Evolutionary conservation across 2,888 invertebrate genomes (phyloP).

Genomic region (Megamerina dolium): DNA sequence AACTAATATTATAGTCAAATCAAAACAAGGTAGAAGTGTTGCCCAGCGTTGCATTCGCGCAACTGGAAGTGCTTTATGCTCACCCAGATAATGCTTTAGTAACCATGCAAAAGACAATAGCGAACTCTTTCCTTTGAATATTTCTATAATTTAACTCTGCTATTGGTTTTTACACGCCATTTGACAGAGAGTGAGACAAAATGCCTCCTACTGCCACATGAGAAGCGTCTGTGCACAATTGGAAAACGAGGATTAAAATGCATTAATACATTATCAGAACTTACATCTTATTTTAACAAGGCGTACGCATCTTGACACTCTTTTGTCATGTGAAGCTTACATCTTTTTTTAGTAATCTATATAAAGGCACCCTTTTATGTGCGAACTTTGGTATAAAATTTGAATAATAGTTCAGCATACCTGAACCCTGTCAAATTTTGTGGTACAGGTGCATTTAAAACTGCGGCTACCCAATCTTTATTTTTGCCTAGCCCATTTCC

Average conservation of each 20-base stretch:
- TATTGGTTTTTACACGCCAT: too few species aligned
- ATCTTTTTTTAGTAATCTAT: slow-evolving; percentile 11
- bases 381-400: slow-evolving; percentile 15
- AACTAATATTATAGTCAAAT: too few species aligned
- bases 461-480: slow-evolving; percentile 17
- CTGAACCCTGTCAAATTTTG: slow-evolving; percentile 6
- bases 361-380: slow-evolving; percentile 20
- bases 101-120: too few species aligned
- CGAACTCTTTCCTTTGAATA: too few species aligned
- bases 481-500: slow-evolving; percentile 16
- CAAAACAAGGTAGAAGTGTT: too few species aligned
- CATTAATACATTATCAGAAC: slow-evolving; percentile 13
- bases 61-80: too few species aligned
- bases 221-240: too few species aligned
- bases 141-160: too few species aligned
- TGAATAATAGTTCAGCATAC: slow-evolving; percentile 33
- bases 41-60: too few species aligned
- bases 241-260: slow-evolving; percentile 17
- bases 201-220: too few species aligned
- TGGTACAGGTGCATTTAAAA: background rate
- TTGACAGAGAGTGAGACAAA: too few species aligned
- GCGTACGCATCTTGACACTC: slow-evolving; percentile 25
- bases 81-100: too few species aligned
- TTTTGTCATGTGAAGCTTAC: background rate
- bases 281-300: slow-evolving; percentile 24